Conservation (phyloP, 2,113 vertebrate species). For the Columbina picui region DNA sequence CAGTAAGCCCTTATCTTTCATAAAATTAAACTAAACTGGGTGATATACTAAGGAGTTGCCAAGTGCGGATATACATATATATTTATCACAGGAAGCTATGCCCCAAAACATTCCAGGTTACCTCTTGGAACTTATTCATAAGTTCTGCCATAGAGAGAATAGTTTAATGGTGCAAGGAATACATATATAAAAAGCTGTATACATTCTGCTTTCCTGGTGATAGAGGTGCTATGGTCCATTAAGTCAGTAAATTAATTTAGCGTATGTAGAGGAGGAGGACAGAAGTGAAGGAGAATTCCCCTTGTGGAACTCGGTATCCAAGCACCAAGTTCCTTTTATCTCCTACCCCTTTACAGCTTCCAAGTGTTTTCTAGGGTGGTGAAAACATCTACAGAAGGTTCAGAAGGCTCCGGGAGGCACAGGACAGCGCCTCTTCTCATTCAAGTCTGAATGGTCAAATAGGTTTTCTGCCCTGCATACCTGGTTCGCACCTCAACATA, state of each 20-base stretch:
- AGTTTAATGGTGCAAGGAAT: conserved; percentile 53
- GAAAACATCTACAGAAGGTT: background rate
- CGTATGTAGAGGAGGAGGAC: background rate
- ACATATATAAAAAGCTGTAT: background rate
- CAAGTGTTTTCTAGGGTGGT: background rate
- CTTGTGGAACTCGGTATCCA: background rate
- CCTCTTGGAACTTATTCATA: background rate
- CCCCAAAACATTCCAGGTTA: conserved; percentile 10
- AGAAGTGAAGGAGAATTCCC: background rate
- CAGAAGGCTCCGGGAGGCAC: background rate
- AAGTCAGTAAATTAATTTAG: conserved; percentile 44
- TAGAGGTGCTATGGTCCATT: conserved; percentile 6
- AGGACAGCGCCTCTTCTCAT: background rate
- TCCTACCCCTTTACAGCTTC: background rate
- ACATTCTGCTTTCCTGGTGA: conserved; percentile 16
- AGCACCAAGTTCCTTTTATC: background rate
- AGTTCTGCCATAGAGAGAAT: background rate
- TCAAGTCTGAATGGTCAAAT: fast-evolving
- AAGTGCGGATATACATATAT: background rate
- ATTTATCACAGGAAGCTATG: background rate
- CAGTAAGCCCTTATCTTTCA: background rate
- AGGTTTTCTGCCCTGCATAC: background rate
- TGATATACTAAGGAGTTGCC: background rate
- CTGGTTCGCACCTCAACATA: background rate
- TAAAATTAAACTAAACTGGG: background rate